Conservation (phyloP, 2,113 vertebrate species). For the Gnathonemus echidnorhynchus region DNA sequence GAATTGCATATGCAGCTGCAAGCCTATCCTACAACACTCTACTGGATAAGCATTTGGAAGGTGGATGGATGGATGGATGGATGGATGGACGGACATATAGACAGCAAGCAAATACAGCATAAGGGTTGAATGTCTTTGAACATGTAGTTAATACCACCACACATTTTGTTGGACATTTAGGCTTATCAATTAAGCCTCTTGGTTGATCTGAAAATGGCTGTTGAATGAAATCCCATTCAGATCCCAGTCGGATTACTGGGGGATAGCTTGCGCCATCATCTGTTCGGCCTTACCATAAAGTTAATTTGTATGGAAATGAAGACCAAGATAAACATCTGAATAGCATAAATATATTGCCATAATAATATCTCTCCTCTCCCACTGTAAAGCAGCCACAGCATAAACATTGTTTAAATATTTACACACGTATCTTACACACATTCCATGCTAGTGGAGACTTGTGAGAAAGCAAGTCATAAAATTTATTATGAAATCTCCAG, state of each 20-base stretch:
- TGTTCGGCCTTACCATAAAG: background rate
- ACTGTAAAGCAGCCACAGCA: constrained; percentile 21
- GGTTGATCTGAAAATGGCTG: background rate
- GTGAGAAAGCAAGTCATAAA: constrained; percentile 40
- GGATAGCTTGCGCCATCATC: background rate
- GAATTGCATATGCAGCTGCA: background rate
- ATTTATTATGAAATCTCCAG: constrained; percentile 44
- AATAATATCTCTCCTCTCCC: constrained; percentile 14
- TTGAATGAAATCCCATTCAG: background rate
- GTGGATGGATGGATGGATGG: background rate
- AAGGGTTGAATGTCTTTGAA: background rate
- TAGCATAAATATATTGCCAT: constrained; percentile 32
- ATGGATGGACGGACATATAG: background rate
- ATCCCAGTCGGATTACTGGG: background rate
- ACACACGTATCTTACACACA: constrained; percentile 31
- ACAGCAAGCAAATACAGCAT: background rate
- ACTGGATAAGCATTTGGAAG: background rate
- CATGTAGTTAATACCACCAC: background rate
- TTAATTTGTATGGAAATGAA: background rate
- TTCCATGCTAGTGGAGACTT: constrained; percentile 47
- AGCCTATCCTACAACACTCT: background rate
- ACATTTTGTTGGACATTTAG: background rate
- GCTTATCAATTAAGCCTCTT: background rate
- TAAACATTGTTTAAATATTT: constrained; percentile 43
- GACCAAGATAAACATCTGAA: constrained; percentile 19